These are phyloP conservation scores for Scytalopus superciliaris DNA, from an alignment of 2,113 vertebrate genomes.

Conservation along the genomic window DNA sequence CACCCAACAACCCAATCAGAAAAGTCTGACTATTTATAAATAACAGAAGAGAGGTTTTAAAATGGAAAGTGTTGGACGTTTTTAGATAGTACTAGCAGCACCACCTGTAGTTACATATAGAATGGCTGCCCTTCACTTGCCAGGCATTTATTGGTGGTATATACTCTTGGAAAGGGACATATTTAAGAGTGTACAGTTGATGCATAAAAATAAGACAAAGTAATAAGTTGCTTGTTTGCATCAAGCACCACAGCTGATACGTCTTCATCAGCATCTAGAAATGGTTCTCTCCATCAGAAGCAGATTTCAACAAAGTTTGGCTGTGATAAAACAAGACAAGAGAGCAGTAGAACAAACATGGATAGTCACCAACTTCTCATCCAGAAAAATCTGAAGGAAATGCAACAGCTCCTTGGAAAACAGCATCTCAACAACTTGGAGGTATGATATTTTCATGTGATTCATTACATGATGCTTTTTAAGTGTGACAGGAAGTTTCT, in stretches of 20 bases:
- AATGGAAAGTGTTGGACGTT: neutral
- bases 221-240: slow-evolving; percentile 57
- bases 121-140: neutral
- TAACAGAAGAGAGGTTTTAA: neutral
- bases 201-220: neutral
- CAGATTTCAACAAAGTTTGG: slow-evolving; percentile 63
- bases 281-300: slow-evolving; percentile 54
- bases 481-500: neutral
- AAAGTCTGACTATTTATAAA: neutral
- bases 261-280: slow-evolving; percentile 68
- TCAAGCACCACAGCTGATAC: slow-evolving; percentile 74
- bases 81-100: neutral
- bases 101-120: neutral
- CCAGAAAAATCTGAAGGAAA: slow-evolving; percentile 75
- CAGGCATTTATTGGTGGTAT: neutral
- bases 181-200: neutral
- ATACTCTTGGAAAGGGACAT: neutral
- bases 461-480: neutral
- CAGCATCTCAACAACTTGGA: slow-evolving; percentile 70
- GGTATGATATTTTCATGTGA: slow-evolving; percentile 61
- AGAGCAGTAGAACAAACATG: slow-evolving; percentile 60
- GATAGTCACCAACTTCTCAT: slow-evolving; percentile 65
- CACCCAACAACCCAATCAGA: neutral
- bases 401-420: slow-evolving; percentile 73
- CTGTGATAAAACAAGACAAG: slow-evolving; percentile 69